Evolutionary conservation across 2,797 vertebrate genomes (phyloP).

Genomic region (Setipinna tenuifilis): DNA sequence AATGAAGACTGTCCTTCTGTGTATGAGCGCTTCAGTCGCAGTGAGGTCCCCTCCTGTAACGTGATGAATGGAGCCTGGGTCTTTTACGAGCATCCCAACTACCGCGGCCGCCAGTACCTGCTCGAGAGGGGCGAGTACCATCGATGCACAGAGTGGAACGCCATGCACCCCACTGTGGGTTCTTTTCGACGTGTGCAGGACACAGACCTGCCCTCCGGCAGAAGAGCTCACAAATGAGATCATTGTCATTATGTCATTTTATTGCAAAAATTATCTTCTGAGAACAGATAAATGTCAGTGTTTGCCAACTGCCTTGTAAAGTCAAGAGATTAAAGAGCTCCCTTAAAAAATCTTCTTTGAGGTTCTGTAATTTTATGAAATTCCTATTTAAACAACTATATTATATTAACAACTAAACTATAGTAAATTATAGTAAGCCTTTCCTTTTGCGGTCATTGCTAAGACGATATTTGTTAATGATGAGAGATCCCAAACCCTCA

Average conservation of each 20-base stretch:
- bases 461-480: neutral
- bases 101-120: constrained; percentile 56
- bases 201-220: neutral
- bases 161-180: constrained; percentile 52
- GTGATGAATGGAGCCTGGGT: constrained; percentile 54
- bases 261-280: constrained; percentile 49
- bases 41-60: constrained; percentile 56
- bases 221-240: constrained; percentile 33
- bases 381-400: neutral
- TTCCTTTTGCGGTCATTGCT: neutral
- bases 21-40: constrained; percentile 51
- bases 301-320: neutral
- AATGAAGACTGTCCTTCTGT: constrained; percentile 57
- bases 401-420: no score
- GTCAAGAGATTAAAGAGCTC: neutral
- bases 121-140: constrained; percentile 65
- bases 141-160: constrained; percentile 62
- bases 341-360: neutral
- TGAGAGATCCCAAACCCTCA: neutral
- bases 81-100: constrained; percentile 54
- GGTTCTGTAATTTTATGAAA: neutral
- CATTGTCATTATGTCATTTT: constrained; percentile 44
- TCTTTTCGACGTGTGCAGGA: constrained; percentile 48
- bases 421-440: neutral
- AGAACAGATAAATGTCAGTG: constrained; percentile 31